phyloP scores from a whole-genome alignment of 2,888 invertebrate species.

The Chaetoderma sp. region DNA sequence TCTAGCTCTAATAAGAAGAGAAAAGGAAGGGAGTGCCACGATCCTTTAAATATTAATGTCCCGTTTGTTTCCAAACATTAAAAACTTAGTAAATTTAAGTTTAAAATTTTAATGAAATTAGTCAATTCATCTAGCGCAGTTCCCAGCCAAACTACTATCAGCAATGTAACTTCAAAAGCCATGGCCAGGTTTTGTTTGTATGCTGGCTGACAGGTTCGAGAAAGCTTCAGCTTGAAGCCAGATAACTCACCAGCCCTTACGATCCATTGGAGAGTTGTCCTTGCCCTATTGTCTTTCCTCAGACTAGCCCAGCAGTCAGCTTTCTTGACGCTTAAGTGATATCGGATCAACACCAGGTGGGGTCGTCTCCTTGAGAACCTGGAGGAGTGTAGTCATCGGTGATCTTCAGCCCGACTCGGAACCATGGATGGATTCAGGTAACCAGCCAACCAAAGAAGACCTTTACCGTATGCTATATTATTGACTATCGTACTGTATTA shows the following conservation, averaged over 20 bases:
- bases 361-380: neutral
- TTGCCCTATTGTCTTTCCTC: neutral
- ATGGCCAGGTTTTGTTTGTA: neutral
- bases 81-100: too few relatives aligned
- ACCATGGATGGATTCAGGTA: too few relatives aligned
- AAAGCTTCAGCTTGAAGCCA: neutral
- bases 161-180: too few relatives aligned
- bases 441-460: too few relatives aligned
- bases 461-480: too few relatives aligned
- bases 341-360: neutral
- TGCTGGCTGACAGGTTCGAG: neutral
- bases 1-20: too few relatives aligned
- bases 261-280: neutral
- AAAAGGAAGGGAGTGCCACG: too few relatives aligned
- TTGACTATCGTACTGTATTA: too few relatives aligned
- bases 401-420: too few relatives aligned
- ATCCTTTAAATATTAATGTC: too few relatives aligned
- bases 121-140: neutral
- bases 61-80: too few relatives aligned
- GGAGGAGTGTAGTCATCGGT: neutral
- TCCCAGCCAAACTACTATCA: neutral
- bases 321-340: neutral
- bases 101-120: too few relatives aligned
- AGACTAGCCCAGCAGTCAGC: neutral
- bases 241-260: neutral